phyloP scores from a whole-genome alignment of 2,888 invertebrate genomes.

The Orthosia gothica region DNA sequence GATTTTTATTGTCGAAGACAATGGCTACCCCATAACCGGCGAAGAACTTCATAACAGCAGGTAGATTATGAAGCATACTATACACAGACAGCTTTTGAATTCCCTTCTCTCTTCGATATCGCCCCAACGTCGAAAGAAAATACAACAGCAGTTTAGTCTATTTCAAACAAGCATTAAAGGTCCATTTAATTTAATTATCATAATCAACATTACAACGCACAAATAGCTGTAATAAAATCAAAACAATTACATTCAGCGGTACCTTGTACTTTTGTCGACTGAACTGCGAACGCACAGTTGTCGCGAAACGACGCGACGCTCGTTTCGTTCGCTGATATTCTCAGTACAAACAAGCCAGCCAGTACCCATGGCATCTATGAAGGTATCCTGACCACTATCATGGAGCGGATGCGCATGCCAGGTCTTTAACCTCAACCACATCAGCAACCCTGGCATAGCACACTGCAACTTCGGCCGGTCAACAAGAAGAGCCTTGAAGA shows the following conservation, averaged over 20 bases:
- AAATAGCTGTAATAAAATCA: slow-evolving; percentile 64
- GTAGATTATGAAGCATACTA: slow-evolving; percentile 89
- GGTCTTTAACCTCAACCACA: no score
- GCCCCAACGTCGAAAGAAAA: slow-evolving; percentile 82
- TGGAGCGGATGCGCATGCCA: no score
- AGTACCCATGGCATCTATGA: no score
- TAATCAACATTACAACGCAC: slow-evolving; percentile 64
- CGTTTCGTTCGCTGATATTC: slow-evolving; percentile 85
- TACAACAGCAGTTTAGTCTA: slow-evolving; percentile 83
- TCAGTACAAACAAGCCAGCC: slow-evolving; percentile 64
- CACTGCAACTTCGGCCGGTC: no score
- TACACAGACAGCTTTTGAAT: slow-evolving; percentile 86
- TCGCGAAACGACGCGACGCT: slow-evolving; percentile 82
- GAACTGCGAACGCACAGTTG: slow-evolving; percentile 89
- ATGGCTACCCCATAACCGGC: slow-evolving; percentile 87
- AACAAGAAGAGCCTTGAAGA: no score
- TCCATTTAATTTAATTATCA: slow-evolving; percentile 58
- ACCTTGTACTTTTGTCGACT: slow-evolving; percentile 68
- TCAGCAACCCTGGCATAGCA: no score
- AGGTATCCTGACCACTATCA: no score
- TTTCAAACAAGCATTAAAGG: slow-evolving; percentile 56
- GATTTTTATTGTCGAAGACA: slow-evolving; percentile 76
- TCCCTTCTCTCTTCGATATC: slow-evolving; percentile 76
- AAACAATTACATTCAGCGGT: slow-evolving; percentile 62
- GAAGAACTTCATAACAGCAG: slow-evolving; percentile 85